Evolutionary conservation across 2,888 invertebrate species (phyloP), one percentile per base, ranked within the genome.

Genomic region (Caenorhabditis virilis): DNA sequence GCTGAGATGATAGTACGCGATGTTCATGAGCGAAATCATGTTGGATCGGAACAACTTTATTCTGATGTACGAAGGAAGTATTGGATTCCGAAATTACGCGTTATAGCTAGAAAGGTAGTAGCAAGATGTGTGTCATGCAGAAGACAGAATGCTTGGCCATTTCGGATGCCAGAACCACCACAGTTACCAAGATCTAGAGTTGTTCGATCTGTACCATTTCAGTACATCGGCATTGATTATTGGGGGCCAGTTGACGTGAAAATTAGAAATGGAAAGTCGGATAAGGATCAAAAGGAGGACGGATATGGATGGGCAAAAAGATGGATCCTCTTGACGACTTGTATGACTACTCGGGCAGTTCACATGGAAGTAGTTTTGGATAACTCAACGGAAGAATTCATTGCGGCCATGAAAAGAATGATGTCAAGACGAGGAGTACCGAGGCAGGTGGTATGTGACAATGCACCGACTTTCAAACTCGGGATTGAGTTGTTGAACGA

Each of bases 341-440:
- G 58, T 46, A 5, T 35, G 1, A 16, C 25, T 7, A 58, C 58
- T n/a, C 36, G 58, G 45, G 36, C 38, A 2, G 13, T 58, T n/a
- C 58, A 58, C 18, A 3, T 58, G 7, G 58, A 58, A 45, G n/a
- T 58, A 2, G 58, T 58, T 4, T 27, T 36, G 18, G 22, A 47
- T 22, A 48, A 46, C 15, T 15, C 20, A 2, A 54, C 60, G 11
- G 13, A 2, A 0, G 36, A 39, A 11, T 60, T 60, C 30, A 46
- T 60, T 7, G 16, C 43, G 5, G 60, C 60, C 1, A 13, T 60
- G 15, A 25, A 49, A 26, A 22, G 60, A 26, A 22, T 45, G 11
- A 20, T 54, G 15, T 43, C 54, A 2, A 43, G 54, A 27, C 6
- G 60, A 49, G 60, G 60, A 26, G 23, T 35, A 5, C 60, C 60